Percentiles rank a stretch among this genome's conserved stretches.
phyloP scores from a whole-genome alignment of 2,888 invertebrate genomes.

The Quadriops clusia region DNA sequence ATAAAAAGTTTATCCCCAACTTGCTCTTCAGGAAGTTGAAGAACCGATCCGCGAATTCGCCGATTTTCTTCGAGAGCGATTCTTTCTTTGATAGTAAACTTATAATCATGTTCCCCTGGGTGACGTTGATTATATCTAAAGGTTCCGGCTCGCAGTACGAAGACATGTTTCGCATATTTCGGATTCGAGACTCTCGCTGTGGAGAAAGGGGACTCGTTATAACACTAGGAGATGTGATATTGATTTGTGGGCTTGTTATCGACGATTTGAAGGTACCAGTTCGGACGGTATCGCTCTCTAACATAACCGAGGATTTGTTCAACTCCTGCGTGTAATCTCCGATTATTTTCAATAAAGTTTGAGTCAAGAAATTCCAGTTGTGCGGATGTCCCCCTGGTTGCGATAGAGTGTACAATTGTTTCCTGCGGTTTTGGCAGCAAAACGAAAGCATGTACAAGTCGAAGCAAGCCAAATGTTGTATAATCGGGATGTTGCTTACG shows the following conservation, averaged over 20 bases:
- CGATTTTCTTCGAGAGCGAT: conserved; percentile 3
- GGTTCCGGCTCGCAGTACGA: conserved; percentile 14
- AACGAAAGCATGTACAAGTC: conserved; percentile 59
- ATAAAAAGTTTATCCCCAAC: conserved; percentile 60
- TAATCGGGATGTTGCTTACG: conserved; percentile 49
- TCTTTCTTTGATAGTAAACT: neutral
- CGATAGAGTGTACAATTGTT: conserved; percentile 58
- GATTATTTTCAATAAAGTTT: conserved; percentile 50
- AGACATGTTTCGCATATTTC: conserved; percentile 29
- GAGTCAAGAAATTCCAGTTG: conserved; percentile 67
- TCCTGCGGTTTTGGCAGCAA: conserved; percentile 47
- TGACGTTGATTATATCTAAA: conserved; percentile 22
- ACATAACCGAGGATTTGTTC: conserved; percentile 30
- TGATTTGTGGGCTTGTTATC: too few relatives aligned
- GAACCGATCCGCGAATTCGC: conserved; percentile 9
- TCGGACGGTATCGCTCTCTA: too few relatives aligned
- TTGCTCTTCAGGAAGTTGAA: conserved; percentile 36
- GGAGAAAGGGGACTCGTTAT: too few relatives aligned
- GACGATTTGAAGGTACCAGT: too few relatives aligned
- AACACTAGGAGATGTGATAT: too few relatives aligned
- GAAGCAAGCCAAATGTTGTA: conserved; percentile 63
- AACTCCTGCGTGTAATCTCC: conserved; percentile 54
- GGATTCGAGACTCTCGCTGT: conserved; percentile 12
- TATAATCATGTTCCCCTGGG: too few relatives aligned
- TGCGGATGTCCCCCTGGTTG: conserved; percentile 80